A percentile compares a stretch with the other conserved stretches of the same genome.
phyloP scores from a whole-genome alignment of 2,888 invertebrate species.

The Volucella inanis region DNA sequence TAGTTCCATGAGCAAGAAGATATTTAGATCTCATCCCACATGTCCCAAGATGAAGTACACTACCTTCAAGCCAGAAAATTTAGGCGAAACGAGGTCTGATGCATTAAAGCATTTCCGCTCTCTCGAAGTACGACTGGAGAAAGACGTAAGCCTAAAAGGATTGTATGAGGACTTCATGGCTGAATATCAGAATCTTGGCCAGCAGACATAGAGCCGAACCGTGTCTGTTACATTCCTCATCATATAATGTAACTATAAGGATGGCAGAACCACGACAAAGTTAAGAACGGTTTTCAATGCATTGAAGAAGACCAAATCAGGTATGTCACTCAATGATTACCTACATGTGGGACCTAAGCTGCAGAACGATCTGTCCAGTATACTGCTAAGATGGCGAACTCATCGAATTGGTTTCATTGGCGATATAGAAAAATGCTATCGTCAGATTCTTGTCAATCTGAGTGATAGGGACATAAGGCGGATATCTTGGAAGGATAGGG shows the following conservation, averaged over 20 bases:
- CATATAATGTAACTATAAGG: slow-evolving; percentile 61
- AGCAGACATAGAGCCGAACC: too few species aligned
- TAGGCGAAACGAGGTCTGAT: too few species aligned
- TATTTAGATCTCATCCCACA: not conserved
- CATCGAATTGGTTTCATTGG: slow-evolving; percentile 54
- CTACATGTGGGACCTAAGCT: slow-evolving; percentile 58
- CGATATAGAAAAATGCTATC: slow-evolving; percentile 62
- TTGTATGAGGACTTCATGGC: not conserved
- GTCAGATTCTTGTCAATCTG: slow-evolving; percentile 39
- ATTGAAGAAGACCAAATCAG: slow-evolving; percentile 30
- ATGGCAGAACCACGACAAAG: slow-evolving; percentile 55
- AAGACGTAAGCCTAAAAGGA: too few species aligned
- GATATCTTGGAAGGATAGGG: too few species aligned
- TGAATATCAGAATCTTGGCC: too few species aligned
- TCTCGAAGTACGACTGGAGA: too few species aligned
- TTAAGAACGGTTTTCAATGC: slow-evolving; percentile 54
- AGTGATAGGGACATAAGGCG: slow-evolving; percentile 39
- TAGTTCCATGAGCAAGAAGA: slow-evolving; percentile 39
- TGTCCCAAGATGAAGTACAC: slow-evolving; percentile 45
- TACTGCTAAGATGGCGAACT: slow-evolving; percentile 39
- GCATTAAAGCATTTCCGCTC: too few species aligned
- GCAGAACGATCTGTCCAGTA: slow-evolving; percentile 44
- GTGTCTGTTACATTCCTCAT: not conserved
- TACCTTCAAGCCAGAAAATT: slow-evolving; percentile 48
- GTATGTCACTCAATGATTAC: slow-evolving; percentile 56